Base-by-base conservation (phyloP, 1,140 invertebrate genomes). In the Muscidifurax raptorellus region DNA sequence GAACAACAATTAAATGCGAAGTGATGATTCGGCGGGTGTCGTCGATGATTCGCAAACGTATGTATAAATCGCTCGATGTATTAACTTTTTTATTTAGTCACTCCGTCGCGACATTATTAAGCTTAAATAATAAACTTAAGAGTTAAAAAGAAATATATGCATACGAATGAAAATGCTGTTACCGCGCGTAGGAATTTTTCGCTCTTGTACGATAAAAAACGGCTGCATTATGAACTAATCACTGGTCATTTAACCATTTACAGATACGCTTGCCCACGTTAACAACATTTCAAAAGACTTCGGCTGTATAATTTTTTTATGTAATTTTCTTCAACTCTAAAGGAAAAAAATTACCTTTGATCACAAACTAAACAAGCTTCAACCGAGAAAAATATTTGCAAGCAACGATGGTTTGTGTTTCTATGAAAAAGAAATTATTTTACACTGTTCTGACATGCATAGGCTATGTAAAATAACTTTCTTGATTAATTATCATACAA, bases 1-100 rank as follows among this genome's bases (percentile, higher is more conserved):
- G 27, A 84, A 87, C 75, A 90, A 88, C 87, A 87, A 88, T 87
- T 87, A 89, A 86, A 83, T 85, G 79, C 77, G 75, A 72, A 72
- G 52, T 83, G 75, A 67, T 83, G 75, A 67, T 52, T 71, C 64
- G 67, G 66, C 80, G 80, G 79, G 64, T 69, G 44, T 80, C 9
- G 27, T 80, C 40, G 36, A 81, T 40, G 30, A 74, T 75, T 82
- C 30, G 10, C 47, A 59, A 59, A 59, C 52, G 52, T 47, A 25
- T 36, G 44, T 47, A 28, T 83, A 59, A 79, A 86, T 76, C 84
- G 75, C n/a, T 75, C 75, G 52, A 83, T 71, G 28, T 47, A 2
- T 78, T 10, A 25, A 71, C 71, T 2, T 18, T 67, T 32, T 36
- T 79, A 59, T 83, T 47, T 78, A 77, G 75, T 71, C 40, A 71